Conservation (phyloP, 2,888 invertebrate genomes). For the Sialis lutaria region DNA sequence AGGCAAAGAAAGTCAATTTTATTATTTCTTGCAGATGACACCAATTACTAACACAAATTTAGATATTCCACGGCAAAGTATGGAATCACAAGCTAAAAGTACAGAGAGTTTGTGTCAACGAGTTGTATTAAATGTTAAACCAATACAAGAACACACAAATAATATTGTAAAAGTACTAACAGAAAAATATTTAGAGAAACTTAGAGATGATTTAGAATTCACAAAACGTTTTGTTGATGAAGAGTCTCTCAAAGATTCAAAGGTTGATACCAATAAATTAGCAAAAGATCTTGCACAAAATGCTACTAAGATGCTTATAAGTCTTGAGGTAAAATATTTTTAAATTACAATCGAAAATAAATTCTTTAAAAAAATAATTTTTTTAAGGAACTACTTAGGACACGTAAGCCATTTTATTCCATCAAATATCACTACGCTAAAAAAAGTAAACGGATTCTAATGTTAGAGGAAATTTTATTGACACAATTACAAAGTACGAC, state of each 20-base stretch:
- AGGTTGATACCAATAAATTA: conserved; percentile 18
- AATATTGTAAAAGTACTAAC: conserved; percentile 26
- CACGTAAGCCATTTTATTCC: conserved; percentile 27
- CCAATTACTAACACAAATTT: too few relatives aligned
- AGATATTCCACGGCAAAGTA: too few relatives aligned
- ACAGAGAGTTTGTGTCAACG: too few relatives aligned
- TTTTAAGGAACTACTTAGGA: conserved; percentile 22
- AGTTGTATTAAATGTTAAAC: conserved; percentile 9
- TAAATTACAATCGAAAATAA: not conserved
- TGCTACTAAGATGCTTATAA: conserved; percentile 19
- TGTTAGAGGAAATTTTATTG: conserved; percentile 18
- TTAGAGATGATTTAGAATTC: conserved; percentile 27
- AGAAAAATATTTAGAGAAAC: conserved; percentile 24
- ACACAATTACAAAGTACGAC: conserved; percentile 18
- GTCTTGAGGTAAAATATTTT: conserved; percentile 18
- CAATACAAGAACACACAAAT: conserved; percentile 22
- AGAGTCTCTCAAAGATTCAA: conserved; percentile 21
- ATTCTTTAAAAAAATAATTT: not conserved
- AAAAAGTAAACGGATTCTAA: conserved; percentile 17
- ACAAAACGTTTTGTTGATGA: conserved; percentile 19
- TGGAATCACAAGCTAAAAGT: too few relatives aligned
- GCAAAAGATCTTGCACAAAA: conserved; percentile 18
- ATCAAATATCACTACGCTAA: conserved; percentile 22
- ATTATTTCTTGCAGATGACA: too few relatives aligned
- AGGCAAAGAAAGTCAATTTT: too few relatives aligned